Evolutionary conservation across 2,888 invertebrate genomes (phyloP), one percentile per base, ranked within the genome.

Genomic region (Thalpophila matura): DNA sequence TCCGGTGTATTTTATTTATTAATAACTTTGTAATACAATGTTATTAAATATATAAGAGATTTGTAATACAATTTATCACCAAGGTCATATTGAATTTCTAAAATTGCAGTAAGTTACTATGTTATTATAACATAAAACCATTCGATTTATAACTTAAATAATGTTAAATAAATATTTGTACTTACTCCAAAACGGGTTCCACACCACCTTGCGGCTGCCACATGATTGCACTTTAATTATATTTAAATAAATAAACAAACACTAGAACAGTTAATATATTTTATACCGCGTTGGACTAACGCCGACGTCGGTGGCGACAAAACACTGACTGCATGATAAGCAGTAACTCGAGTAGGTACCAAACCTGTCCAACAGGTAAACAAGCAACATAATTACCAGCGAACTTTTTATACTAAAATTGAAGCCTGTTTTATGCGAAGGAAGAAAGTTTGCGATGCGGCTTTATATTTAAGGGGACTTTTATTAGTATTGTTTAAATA

Each of bases 101-200:
- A n/a, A n/a, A n/a, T n/a, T n/a, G n/a, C n/a, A n/a, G n/a, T n/a
- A n/a, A n/a, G n/a, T n/a, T n/a, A n/a, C n/a, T n/a, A n/a, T n/a
- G n/a, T n/a, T n/a, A n/a, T n/a, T n/a, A n/a, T n/a, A n/a, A 4
- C n/a, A 18, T 6, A 6, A 33, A 29, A 6, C 18, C n/a, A n/a
- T 29, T 33, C 4, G 2, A 22, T 22, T 24, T 4, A 42, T 5
- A 51, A 54, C 26, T 24, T n/a, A 37, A 51, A 35, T 6, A 0
- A 18, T 9, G 7, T 4, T 7, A 29, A 53, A 47, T 14, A 46
- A 50, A 61, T 18, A 58, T 18, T 29, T 6, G 1, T 82, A 88
- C 89, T 90, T 77, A 90, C 90, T 78, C 64, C 16, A 87, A 54
- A 33, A 89, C 73, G 2, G 63, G 46, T 24, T 83, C 81, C 38